A percentile compares a stretch with the other conserved stretches of the same genome.
These are phyloP conservation scores for Arizona elegans DNA, from an alignment of 2,113 vertebrate species.

Conservation along the genomic window DNA sequence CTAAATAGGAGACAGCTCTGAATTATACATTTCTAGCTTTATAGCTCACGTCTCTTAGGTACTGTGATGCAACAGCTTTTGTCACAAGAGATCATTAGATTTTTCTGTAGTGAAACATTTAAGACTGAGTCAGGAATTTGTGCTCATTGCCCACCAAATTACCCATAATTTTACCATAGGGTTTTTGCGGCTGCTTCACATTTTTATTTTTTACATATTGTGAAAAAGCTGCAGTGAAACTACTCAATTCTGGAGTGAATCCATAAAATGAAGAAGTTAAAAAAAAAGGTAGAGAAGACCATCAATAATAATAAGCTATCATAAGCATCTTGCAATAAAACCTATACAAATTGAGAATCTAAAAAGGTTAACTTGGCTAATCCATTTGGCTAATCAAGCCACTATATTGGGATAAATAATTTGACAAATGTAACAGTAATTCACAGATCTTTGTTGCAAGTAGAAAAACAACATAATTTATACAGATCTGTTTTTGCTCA, in stretches of 20 bases:
- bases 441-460: neutral
- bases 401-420: neutral
- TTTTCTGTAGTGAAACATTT: neutral
- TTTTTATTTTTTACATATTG: neutral
- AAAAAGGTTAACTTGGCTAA: neutral
- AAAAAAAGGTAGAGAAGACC: neutral
- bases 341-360: neutral
- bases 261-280: neutral
- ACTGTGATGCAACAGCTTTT: neutral
- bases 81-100: constrained; percentile 1
- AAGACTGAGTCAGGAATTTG: neutral
- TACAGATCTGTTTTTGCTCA: neutral
- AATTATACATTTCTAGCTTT: neutral
- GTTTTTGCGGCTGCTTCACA: neutral
- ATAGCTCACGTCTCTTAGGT: neutral
- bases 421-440: neutral
- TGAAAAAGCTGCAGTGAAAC: neutral
- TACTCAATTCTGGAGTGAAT: neutral
- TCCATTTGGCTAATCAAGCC: neutral
- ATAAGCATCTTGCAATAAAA: neutral
- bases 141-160: neutral
- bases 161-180: neutral
- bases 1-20: neutral
- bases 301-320: neutral
- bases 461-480: neutral